Evolutionary conservation across 1,140 invertebrate genomes (phyloP), one percentile per base, ranked within the genome.

Genomic region (Tetramorium simillimum): DNA sequence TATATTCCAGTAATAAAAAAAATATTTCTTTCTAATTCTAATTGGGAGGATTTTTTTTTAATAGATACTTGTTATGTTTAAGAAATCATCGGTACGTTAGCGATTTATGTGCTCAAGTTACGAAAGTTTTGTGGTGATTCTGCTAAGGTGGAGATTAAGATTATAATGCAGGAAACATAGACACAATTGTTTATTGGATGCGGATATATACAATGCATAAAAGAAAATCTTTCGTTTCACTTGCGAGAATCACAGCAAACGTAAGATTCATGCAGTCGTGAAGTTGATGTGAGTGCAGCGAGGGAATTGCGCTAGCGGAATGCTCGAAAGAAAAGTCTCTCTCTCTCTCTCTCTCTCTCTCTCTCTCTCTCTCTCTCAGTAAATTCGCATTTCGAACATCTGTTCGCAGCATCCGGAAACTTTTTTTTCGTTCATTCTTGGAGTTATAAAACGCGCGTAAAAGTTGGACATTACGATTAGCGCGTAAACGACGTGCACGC

Each of bases 171-270:
- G 58, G 60, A 77, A 77, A 91, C 87, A 86, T 87, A 89, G 7
- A 5, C 65, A 77, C 86, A 90, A 18, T 88, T 18, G 24, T 91
- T 91, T 91, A 91, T 91, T 91, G 21, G 81, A 67, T 78, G 70
- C 73, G 43, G n/a, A 33, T 91, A 91, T 88, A 86, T 90, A 90
- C 63, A 89, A 87, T 60, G 24, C 46, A 24, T 67, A 65, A 86
- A 24, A 62, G 33, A 86, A 58, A 75, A 33, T 84, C 46, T 4
- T 77, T 70, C 53, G 28, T 65, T 75, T 80, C n/a, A 70, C 56
- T 88, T 73, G 77, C 37, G 53, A 73, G 40, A 46, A 33, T 89
- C 56, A 88, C 51, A 49, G 58, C 65, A 84, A 56, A 88, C 81
- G 53, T 60, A 37, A 63, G 33, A 24, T 49, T 72, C 89, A 87